Conservation (phyloP, 2,113 vertebrate genomes). For the Eublepharis macularius region DNA sequence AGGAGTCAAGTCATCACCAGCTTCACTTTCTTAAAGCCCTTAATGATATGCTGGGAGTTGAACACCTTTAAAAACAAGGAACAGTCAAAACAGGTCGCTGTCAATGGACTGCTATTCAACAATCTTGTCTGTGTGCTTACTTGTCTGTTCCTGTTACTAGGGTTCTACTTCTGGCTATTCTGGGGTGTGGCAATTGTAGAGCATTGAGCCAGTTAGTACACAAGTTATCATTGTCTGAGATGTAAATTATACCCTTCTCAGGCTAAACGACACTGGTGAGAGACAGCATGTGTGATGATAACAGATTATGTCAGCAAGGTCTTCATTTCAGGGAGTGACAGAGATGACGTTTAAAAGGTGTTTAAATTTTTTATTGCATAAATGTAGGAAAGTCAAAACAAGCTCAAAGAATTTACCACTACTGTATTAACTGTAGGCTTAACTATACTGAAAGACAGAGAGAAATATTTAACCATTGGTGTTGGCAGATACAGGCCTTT, state of each 20-base stretch:
- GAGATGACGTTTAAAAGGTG: background rate
- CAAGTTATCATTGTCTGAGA: background rate
- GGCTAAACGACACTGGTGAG: background rate
- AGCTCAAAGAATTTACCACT: conserved; percentile 15
- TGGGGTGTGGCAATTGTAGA: background rate
- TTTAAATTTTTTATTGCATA: conserved; percentile 15
- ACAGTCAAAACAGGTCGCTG: background rate
- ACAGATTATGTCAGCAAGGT: conserved; percentile 8
- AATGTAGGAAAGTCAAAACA: conserved; percentile 39
- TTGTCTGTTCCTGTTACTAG: background rate
- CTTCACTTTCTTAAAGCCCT: background rate
- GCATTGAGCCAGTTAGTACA: background rate
- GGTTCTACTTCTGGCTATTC: background rate
- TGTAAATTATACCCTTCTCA: conserved; percentile 15
- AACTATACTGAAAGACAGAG: background rate
- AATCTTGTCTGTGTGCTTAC: background rate
- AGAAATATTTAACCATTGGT: background rate
- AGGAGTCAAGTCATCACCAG: background rate
- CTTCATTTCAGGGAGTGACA: conserved; percentile 7
- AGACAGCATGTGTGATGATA: background rate
- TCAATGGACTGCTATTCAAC: background rate
- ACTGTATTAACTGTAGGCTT: background rate
- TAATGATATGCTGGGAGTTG: background rate
- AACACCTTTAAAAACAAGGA: background rate
- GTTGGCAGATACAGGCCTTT: background rate